A percentile compares a stretch with the other conserved stretches of the same genome.
These are phyloP conservation scores for Nothura maculosa DNA, from an alignment of 2,797 vertebrate genomes.

Conservation along the genomic window DNA sequence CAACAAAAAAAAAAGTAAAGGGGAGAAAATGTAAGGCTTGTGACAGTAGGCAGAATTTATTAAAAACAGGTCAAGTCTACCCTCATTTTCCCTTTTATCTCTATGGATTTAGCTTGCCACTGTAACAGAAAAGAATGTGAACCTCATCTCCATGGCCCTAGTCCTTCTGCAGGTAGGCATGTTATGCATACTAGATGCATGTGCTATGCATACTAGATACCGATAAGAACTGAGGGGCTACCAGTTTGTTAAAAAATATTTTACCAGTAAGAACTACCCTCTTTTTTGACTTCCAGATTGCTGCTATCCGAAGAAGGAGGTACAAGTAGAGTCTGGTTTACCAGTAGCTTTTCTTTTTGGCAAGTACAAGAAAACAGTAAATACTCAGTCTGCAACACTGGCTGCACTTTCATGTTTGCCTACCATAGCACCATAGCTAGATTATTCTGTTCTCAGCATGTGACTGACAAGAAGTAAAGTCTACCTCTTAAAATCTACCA, in stretches of 20 bases:
- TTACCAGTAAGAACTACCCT: neutral
- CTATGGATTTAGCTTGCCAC: neutral
- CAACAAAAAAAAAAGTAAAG: neutral
- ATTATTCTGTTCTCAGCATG: neutral
- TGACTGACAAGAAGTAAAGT: neutral
- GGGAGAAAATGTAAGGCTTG: neutral
- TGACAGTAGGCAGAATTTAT: neutral
- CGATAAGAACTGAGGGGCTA: neutral
- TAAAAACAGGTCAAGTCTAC: neutral
- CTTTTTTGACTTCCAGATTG: neutral
- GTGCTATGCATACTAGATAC: neutral
- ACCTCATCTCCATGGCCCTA: neutral
- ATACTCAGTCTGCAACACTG: neutral
- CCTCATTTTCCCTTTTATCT: neutral
- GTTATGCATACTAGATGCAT: neutral
- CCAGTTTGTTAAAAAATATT: neutral
- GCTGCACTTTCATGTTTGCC: neutral
- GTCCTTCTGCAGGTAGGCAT: neutral
- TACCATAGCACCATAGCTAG: neutral
- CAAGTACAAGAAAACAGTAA: neutral
- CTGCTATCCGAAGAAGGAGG: neutral
- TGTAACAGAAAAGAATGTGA: neutral
- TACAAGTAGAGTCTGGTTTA: neutral
- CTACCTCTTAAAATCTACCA: neutral
- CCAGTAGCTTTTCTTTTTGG: neutral